These are phyloP conservation scores for Antedon mediterranea DNA, from an alignment of 53 echinoderm and acorn worm genomes.

Conservation along the genomic window DNA sequence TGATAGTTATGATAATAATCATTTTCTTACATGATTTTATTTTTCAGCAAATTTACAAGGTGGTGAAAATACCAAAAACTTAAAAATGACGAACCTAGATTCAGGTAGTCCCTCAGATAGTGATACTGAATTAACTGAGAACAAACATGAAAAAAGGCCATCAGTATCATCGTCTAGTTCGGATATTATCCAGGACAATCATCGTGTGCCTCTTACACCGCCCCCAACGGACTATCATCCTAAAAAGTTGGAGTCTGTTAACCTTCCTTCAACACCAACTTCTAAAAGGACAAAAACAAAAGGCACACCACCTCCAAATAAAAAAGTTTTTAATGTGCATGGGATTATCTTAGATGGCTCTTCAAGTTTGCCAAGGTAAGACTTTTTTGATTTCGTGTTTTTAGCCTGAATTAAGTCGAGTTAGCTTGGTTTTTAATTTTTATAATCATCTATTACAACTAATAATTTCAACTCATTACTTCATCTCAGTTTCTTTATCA, in stretches of 20 bases:
- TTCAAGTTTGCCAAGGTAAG: neutral
- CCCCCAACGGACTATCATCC: neutral
- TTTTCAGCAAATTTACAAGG: neutral
- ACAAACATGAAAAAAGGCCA: neutral
- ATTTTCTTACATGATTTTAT: neutral
- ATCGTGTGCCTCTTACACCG: neutral
- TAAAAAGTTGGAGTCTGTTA: neutral
- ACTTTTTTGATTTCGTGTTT: no score
- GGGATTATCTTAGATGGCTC: neutral
- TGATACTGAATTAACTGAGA: neutral
- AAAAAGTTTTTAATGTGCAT: constrained; percentile 48
- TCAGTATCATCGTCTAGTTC: neutral
- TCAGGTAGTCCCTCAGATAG: neutral
- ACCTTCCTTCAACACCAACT: constrained; percentile 46
- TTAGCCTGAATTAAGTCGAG: no score
- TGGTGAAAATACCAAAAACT: neutral
- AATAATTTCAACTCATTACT: no score
- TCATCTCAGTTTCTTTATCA: no score
- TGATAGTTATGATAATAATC: neutral
- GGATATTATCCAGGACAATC: neutral
- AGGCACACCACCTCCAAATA: constrained; percentile 78
- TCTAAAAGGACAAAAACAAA: constrained; percentile 35
- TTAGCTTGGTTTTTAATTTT: no score
- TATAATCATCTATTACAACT: no score
- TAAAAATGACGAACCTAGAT: neutral